Evolutionary conservation across 1,140 invertebrate genomes (phyloP).

Genomic region (Eupristina koningsbergeri): DNA sequence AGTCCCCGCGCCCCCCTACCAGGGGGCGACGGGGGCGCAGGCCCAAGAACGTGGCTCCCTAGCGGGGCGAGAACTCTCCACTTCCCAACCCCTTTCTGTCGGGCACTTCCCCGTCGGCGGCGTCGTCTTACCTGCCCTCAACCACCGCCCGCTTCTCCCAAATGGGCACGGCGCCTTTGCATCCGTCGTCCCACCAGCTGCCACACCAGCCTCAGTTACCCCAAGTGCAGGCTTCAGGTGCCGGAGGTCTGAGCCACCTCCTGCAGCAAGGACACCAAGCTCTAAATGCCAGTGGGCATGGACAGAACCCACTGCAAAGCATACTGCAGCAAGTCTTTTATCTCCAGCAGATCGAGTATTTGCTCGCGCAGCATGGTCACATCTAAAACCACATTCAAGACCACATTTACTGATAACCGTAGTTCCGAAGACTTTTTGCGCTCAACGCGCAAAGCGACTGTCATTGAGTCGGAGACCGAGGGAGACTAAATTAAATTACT

Average conservation of each 20-base stretch:
- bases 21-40: slow-evolving; percentile 74
- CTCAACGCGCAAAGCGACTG: neutral
- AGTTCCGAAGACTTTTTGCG: neutral
- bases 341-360: slow-evolving; percentile 67
- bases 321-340: slow-evolving; percentile 69
- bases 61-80: slow-evolving; percentile 73
- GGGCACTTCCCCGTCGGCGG: slow-evolving; percentile 61
- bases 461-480: neutral
- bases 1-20: slow-evolving; percentile 74
- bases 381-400: no score
- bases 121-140: slow-evolving; percentile 56
- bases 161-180: slow-evolving; percentile 60
- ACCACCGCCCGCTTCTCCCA: slow-evolving; percentile 53
- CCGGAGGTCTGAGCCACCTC: slow-evolving; percentile 63
- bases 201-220: slow-evolving; percentile 59
- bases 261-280: slow-evolving; percentile 62
- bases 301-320: slow-evolving; percentile 69
- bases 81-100: slow-evolving; percentile 66
- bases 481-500: no score
- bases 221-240: slow-evolving; percentile 55
- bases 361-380: slow-evolving; percentile 67
- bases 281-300: slow-evolving; percentile 53
- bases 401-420: neutral
- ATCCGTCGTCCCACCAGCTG: slow-evolving; percentile 60
- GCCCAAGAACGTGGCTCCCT: slow-evolving; percentile 74